phyloP scores from a whole-genome alignment of 1,140 invertebrate species.

The Brachionus koreanus region DNA sequence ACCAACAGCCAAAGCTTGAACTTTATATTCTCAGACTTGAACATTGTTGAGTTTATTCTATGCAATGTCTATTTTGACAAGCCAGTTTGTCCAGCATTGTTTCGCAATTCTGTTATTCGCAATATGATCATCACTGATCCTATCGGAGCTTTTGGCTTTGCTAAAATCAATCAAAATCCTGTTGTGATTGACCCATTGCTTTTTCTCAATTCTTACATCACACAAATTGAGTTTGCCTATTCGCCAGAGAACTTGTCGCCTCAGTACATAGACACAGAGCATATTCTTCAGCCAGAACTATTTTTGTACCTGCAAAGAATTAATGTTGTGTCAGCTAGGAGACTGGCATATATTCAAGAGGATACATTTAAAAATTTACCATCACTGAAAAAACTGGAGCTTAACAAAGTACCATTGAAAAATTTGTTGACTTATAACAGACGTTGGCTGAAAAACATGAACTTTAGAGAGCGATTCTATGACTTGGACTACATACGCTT shows the following conservation, averaged over 20 bases:
- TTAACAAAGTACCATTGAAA: conserved; percentile 11
- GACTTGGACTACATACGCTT: not conserved
- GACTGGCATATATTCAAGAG: conserved; percentile 23
- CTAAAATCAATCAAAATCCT: not conserved
- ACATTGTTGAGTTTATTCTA: not conserved
- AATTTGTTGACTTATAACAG: conserved; percentile 17
- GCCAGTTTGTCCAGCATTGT: not conserved
- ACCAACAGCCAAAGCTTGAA: not conserved
- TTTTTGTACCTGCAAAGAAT: not conserved
- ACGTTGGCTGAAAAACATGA: not conserved
- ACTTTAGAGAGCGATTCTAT: not conserved
- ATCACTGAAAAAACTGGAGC: not conserved
- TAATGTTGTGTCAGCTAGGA: not conserved
- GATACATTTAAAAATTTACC: conserved; percentile 25
- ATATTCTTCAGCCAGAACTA: not conserved
- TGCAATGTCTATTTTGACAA: conserved; percentile 21
- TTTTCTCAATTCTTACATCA: not conserved
- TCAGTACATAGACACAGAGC: not conserved
- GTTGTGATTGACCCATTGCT: not conserved
- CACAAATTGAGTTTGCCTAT: not conserved
- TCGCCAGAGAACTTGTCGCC: not conserved
- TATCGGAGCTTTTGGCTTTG: conserved; percentile 14
- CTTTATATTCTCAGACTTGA: conserved; percentile 7
- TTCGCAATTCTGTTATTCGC: not conserved
- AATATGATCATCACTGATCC: conserved; percentile 24